These are phyloP conservation scores for Acronicta aceris DNA, from an alignment of 2,888 invertebrate species.

Conservation along the genomic window DNA sequence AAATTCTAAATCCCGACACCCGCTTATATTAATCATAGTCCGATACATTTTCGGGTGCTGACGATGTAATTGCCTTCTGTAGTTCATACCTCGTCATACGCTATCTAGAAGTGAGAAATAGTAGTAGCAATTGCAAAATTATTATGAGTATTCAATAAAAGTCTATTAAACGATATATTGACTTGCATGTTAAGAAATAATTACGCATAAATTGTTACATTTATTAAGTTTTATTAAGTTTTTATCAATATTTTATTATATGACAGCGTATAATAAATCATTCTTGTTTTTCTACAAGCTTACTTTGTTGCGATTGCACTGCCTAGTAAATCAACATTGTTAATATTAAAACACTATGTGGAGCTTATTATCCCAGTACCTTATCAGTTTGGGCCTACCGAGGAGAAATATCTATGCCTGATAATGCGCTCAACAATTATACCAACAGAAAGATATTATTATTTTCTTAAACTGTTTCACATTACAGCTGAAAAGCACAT, in stretches of 20 bases:
- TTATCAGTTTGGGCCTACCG: slow-evolving; percentile 27
- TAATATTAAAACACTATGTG: slow-evolving; percentile 25
- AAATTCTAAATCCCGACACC: no score
- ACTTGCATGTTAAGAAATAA: slow-evolving; percentile 7
- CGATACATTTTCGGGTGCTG: no score
- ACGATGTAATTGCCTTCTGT: no score
- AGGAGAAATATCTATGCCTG: neutral
- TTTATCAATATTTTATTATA: slow-evolving; percentile 50
- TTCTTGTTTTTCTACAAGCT: slow-evolving; percentile 55
- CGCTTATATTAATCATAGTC: no score
- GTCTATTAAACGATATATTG: neutral
- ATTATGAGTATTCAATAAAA: slow-evolving; percentile 6
- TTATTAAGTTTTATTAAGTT: slow-evolving; percentile 13
- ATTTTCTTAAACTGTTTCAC: no score
- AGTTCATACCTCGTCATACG: no score
- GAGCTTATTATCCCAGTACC: slow-evolving; percentile 34
- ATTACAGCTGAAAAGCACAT: no score
- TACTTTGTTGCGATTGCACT: slow-evolving; percentile 39
- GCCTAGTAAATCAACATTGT: slow-evolving; percentile 36
- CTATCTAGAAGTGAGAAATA: neutral
- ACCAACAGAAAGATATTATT: neutral
- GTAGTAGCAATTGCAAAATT: slow-evolving; percentile 6
- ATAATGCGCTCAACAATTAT: slow-evolving; percentile 1
- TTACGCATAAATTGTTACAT: slow-evolving; percentile 8
- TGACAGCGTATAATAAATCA: slow-evolving; percentile 55